Conservation (phyloP, 2,797 vertebrate genomes). For the Semaprochilodus insignis region DNA sequence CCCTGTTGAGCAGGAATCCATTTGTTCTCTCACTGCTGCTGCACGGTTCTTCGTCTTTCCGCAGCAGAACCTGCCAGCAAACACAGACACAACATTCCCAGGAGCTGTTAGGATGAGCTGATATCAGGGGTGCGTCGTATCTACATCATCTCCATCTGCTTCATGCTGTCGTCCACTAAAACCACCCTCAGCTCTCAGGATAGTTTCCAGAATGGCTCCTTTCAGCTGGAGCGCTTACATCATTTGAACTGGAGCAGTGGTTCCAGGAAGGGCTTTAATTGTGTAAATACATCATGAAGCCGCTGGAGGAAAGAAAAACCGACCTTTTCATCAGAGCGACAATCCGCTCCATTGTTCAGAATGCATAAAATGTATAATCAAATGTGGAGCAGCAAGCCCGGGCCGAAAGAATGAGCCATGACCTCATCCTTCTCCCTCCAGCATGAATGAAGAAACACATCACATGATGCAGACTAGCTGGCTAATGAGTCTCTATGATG, state of each 20-base stretch:
- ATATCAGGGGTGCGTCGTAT: not conserved
- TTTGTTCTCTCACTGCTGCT: conserved; percentile 44
- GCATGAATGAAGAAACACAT: not conserved
- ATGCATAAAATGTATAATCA: not conserved
- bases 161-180: not conserved
- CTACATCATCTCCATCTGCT: not conserved
- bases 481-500: not conserved
- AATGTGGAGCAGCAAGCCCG: conserved; percentile 4
- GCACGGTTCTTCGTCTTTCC: conserved; percentile 66
- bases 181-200: not conserved
- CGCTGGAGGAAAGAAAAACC: not conserved
- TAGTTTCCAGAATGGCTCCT: conserved; percentile 26
- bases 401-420: conserved; percentile 8
- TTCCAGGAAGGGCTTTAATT: conserved; percentile 48
- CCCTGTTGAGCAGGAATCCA: conserved; percentile 50
- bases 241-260: conserved; percentile 33
- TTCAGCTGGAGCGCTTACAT: conserved; percentile 43
- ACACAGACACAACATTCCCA: not conserved
- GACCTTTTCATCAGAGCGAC: conserved; percentile 18
- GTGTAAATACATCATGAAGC: conserved; percentile 43
- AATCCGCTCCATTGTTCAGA: conserved; percentile 11
- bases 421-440: conserved; percentile 14
- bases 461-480: not conserved
- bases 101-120: too few species aligned
- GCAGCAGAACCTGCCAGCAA: conserved; percentile 75